A percentile compares a stretch with the other conserved stretches of the same genome.
Evolutionary conservation across 2,888 invertebrate species (phyloP).

Genomic region (Scaptomyza cyrtandrae): DNA sequence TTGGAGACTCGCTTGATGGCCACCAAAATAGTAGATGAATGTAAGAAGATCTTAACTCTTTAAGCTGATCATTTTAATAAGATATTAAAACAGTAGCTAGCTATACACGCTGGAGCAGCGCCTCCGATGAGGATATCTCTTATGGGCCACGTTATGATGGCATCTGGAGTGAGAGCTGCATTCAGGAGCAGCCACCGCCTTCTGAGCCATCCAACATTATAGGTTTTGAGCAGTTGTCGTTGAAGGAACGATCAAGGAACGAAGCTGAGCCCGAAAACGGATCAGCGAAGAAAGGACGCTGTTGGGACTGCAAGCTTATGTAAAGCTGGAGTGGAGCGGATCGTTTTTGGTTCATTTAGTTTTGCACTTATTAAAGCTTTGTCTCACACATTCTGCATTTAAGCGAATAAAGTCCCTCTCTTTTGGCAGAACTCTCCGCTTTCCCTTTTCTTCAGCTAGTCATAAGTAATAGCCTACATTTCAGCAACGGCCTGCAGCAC

Average conservation of each 20-base stretch:
- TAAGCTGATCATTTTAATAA: not conserved
- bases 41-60: constrained; percentile 26
- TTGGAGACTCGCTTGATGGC: constrained; percentile 29
- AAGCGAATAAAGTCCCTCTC: constrained; percentile 28
- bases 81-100: constrained; percentile 40
- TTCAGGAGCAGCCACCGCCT: not conserved
- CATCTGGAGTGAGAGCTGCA: constrained; percentile 60
- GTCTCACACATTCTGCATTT: constrained; percentile 26
- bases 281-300: constrained; percentile 11
- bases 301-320: constrained; percentile 48
- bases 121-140: constrained; percentile 28
- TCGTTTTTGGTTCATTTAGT: constrained; percentile 17
- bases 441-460: constrained; percentile 2
- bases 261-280: not conserved
- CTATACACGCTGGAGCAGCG: constrained; percentile 54
- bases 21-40: constrained; percentile 41
- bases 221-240: constrained; percentile 15
- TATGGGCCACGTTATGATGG: constrained; percentile 57
- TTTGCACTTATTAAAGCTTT: constrained; percentile 29
- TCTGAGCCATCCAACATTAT: not conserved
- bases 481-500: constrained; percentile 48
- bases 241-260: constrained; percentile 16
- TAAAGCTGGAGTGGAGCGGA: constrained; percentile 7
- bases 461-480: constrained; percentile 56
- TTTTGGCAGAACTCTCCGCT: not conserved